Percentiles rank a stretch among this genome's conserved stretches.
Evolutionary conservation across 2,113 vertebrate genomes (phyloP).

Genomic region (Pteronura brasiliensis): DNA sequence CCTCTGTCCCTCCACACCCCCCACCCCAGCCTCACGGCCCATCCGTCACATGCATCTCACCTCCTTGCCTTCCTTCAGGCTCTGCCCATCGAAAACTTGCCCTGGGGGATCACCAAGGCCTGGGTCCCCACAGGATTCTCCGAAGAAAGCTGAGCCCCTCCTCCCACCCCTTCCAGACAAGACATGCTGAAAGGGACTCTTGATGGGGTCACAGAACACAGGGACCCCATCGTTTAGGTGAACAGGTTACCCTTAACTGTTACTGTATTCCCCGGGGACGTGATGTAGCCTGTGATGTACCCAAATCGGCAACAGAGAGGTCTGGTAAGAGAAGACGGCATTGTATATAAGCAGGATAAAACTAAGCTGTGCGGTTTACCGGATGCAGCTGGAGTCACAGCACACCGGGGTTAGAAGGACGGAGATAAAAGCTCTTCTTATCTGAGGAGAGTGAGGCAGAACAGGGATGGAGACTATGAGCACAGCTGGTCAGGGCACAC

Average conservation of each 20-base stretch:
- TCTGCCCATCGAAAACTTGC: not conserved
- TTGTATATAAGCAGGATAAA: not conserved
- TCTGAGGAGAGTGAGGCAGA: not conserved
- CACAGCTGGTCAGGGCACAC: not conserved
- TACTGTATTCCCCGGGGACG: not conserved
- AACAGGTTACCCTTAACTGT: not conserved
- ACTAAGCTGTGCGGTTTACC: not conserved
- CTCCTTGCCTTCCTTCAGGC: not conserved
- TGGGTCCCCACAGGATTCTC: not conserved
- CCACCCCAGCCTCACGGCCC: not conserved
- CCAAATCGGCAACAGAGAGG: not conserved
- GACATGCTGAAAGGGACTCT: accelerated
- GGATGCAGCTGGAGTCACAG: not conserved
- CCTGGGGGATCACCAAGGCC: not conserved
- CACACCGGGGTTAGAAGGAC: not conserved
- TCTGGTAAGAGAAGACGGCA: not conserved
- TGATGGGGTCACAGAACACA: not conserved
- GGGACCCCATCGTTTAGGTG: not conserved
- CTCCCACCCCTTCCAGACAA: not conserved
- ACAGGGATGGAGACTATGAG: not conserved
- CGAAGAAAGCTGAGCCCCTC: not conserved
- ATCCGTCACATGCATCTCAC: not conserved
- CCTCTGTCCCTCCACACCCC: not conserved
- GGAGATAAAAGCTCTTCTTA: not conserved
- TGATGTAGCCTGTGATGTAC: not conserved